These are phyloP conservation scores for Dinothrombium tinctorium DNA, from an alignment of 1,140 invertebrate species.

Conservation along the genomic window DNA sequence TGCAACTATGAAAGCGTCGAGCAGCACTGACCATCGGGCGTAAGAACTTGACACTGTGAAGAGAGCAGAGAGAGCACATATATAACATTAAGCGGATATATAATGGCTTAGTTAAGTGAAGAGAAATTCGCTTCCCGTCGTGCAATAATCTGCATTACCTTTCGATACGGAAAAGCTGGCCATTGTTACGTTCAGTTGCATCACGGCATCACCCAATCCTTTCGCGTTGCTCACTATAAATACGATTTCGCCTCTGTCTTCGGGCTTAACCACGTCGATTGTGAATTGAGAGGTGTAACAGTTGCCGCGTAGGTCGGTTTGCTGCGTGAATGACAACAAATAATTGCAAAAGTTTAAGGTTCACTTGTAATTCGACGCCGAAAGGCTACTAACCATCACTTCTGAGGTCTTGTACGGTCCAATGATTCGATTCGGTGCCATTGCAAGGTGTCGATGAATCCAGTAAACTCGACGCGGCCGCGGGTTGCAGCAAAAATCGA, in stretches of 20 bases:
- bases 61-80: too few species aligned
- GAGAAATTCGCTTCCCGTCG: too few species aligned
- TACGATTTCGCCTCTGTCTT: slow-evolving; percentile 32
- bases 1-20: too few species aligned
- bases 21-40: too few species aligned
- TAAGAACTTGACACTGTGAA: too few species aligned
- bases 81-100: too few species aligned
- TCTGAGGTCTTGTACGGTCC: slow-evolving; percentile 25
- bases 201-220: slow-evolving; percentile 29
- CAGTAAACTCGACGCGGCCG: slow-evolving; percentile 28
- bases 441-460: slow-evolving; percentile 28
- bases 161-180: slow-evolving; percentile 19
- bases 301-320: slow-evolving; percentile 15
- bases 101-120: too few species aligned
- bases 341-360: slow-evolving; percentile 6
- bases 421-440: slow-evolving; percentile 26
- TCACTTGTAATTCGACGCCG: background rate
- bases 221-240: slow-evolving; percentile 29
- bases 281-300: slow-evolving; percentile 29
- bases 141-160: too few species aligned
- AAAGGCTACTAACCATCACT: background rate
- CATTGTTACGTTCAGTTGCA: slow-evolving; percentile 30
- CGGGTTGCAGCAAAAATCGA: slow-evolving; percentile 33
- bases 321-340: slow-evolving; percentile 6
- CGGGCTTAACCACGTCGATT: slow-evolving; percentile 26